A percentile compares a stretch with the other conserved stretches of the same genome.
Conservation (phyloP, 2,113 vertebrate species). For the Semnornis frantzii region DNA sequence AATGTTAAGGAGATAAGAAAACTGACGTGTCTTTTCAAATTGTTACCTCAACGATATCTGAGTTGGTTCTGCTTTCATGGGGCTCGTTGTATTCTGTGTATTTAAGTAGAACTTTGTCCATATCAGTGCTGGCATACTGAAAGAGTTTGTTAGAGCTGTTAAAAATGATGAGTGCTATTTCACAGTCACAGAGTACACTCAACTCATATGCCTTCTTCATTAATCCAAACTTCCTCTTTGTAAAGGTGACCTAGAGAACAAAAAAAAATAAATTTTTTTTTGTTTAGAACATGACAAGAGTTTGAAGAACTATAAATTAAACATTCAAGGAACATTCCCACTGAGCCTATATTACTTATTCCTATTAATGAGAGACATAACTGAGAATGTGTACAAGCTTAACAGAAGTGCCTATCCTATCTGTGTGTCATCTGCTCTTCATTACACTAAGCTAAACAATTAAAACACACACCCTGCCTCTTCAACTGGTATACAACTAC, state of each 20-base stretch:
- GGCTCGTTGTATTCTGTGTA: constrained; percentile 99
- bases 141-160: constrained; percentile 99
- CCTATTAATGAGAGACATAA: not conserved
- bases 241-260: constrained; percentile 92
- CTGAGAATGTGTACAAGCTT: not conserved
- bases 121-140: constrained; percentile 99
- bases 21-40: not conserved
- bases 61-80: constrained; percentile 99
- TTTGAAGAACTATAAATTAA: not conserved
- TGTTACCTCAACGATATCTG: constrained; percentile 99
- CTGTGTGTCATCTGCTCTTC: not conserved
- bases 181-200: constrained; percentile 99
- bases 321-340: not conserved
- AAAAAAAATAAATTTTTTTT: not conserved
- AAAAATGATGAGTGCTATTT: constrained; percentile 99
- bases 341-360: not conserved
- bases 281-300: not conserved
- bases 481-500: not conserved
- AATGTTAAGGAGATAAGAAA: not conserved
- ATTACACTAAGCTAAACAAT: not conserved
- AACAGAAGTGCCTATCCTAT: not conserved
- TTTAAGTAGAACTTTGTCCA: constrained; percentile 99
- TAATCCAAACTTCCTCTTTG: constrained; percentile 98
- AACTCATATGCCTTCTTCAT: constrained; percentile 99
- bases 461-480: fast-evolving